Percentiles rank a stretch among this genome's conserved stretches.
Evolutionary conservation across 2,888 invertebrate genomes (phyloP).

Genomic region (Elegia similella): DNA sequence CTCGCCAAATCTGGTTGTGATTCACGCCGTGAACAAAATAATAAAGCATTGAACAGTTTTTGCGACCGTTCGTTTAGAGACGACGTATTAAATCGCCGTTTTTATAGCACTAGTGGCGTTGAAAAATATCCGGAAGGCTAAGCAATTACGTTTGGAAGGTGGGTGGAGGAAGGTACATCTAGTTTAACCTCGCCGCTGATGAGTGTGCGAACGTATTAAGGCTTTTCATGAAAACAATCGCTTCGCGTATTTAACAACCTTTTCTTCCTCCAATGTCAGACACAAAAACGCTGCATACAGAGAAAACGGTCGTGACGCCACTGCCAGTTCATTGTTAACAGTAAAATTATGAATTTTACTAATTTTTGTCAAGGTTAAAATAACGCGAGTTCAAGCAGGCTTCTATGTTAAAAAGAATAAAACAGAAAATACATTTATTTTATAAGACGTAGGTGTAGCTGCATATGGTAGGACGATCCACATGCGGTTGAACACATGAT

Average conservation of each 20-base stretch:
- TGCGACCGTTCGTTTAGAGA: constrained; percentile 66
- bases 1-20: constrained; percentile 78
- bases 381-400: not conserved
- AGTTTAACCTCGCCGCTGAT: constrained; percentile 36
- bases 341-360: constrained; percentile 20
- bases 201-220: constrained; percentile 39
- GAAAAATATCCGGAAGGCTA: constrained; percentile 62
- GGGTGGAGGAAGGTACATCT: constrained; percentile 45
- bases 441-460: not conserved
- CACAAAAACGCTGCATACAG: constrained; percentile 1
- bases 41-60: constrained; percentile 76
- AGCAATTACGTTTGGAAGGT: constrained; percentile 57
- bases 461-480: constrained; percentile 29
- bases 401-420: not conserved
- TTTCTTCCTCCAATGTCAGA: constrained; percentile 34
- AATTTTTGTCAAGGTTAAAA: constrained; percentile 11
- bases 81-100: constrained; percentile 55
- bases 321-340: constrained; percentile 26
- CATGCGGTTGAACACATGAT: constrained; percentile 45
- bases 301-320: constrained; percentile 24
- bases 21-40: constrained; percentile 76
- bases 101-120: constrained; percentile 49
- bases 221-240: constrained; percentile 38
- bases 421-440: not conserved
- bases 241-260: constrained; percentile 37